Percentiles rank a stretch among this genome's conserved stretches.
Evolutionary conservation across 2,113 vertebrate species (phyloP).

Genomic region (Sceloporus undulatus): DNA sequence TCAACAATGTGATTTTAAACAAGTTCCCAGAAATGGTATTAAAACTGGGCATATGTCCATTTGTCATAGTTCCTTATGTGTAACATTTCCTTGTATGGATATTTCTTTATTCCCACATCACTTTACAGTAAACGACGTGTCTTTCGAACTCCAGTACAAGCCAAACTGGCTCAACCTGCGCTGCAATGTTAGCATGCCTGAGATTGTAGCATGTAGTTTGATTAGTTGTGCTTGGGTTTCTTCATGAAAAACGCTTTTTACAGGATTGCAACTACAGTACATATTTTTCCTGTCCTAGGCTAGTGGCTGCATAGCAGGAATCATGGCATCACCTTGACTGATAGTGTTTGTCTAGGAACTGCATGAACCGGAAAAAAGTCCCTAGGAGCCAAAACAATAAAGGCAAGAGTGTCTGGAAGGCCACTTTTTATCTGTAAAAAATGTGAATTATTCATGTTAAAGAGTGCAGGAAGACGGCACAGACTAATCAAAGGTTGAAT

Average conservation of each 20-base stretch:
- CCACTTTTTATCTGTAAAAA: too few species aligned
- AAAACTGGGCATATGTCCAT: neutral
- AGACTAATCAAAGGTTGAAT: too few species aligned
- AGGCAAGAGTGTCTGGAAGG: too few species aligned
- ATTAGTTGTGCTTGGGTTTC: neutral
- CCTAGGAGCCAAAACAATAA: too few species aligned
- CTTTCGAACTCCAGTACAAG: neutral
- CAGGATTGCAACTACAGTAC: neutral
- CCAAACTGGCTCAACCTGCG: neutral
- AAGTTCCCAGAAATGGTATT: neutral
- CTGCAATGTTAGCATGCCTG: neutral
- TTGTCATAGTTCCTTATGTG: neutral
- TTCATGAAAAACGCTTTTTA: neutral
- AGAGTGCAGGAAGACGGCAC: too few species aligned
- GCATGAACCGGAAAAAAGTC: too few species aligned
- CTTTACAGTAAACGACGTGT: neutral
- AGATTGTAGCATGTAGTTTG: neutral
- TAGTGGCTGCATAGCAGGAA: neutral
- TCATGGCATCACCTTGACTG: neutral
- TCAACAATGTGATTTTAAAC: neutral
- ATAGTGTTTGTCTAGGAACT: too few species aligned
- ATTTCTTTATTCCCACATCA: neutral
- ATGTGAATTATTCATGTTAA: too few species aligned
- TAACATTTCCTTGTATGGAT: neutral
- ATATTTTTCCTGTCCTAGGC: neutral